A percentile compares a stretch with the other conserved stretches of the same genome.
Conservation (phyloP, 2,113 vertebrate species). For the Psilopogon haemacephalus region DNA sequence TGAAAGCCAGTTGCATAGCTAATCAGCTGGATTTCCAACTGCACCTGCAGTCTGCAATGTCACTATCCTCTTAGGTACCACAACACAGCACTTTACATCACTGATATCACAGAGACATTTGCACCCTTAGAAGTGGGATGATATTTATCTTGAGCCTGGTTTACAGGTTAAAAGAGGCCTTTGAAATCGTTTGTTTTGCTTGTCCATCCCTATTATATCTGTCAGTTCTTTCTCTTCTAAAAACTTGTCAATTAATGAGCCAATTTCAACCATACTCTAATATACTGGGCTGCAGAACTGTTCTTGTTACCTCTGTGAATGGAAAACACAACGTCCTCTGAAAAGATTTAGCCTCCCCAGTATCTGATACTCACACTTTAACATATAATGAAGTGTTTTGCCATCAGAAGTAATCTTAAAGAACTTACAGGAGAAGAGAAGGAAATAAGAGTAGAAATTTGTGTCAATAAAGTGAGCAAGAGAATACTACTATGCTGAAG, state of each 20-base stretch:
- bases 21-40: neutral
- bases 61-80: neutral
- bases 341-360: neutral
- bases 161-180: neutral
- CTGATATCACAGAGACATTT: neutral
- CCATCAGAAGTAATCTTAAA: neutral
- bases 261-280: neutral
- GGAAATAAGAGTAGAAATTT: neutral
- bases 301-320: neutral
- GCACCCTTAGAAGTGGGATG: neutral
- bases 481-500: neutral
- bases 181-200: neutral
- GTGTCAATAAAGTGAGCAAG: neutral
- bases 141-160: neutral
- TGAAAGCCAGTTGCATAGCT: neutral
- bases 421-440: neutral
- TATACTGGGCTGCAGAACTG: neutral
- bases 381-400: neutral
- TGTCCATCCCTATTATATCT: neutral
- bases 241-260: neutral
- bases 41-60: neutral
- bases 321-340: neutral
- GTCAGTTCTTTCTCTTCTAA: neutral
- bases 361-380: neutral
- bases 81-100: neutral